Evolutionary conservation across 2,888 invertebrate genomes (phyloP).

Genomic region (Callosobruchus maculatus): DNA sequence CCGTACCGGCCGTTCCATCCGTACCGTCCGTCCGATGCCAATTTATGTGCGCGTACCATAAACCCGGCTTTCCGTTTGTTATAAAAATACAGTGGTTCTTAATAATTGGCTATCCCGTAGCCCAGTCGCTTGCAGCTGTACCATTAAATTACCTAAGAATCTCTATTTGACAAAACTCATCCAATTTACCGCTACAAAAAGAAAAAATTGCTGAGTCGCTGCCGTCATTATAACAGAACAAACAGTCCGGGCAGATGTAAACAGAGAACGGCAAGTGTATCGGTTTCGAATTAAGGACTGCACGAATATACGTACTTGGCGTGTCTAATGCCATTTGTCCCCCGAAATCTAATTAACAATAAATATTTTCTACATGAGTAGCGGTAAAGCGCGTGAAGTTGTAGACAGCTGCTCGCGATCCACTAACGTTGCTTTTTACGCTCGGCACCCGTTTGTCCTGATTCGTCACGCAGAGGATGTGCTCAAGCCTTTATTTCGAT

Average conservation of each 20-base stretch:
- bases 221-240: not conserved
- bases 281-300: not conserved
- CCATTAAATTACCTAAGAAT: not conserved
- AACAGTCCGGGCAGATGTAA: not conserved
- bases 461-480: not conserved
- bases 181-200: not conserved
- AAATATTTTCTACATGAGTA: slow-evolving; percentile 31
- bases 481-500: not conserved
- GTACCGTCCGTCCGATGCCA: too few relatives aligned
- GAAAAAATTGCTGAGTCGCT: not conserved
- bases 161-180: not conserved
- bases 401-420: slow-evolving; percentile 28
- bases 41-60: too few relatives aligned
- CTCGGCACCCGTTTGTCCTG: not conserved
- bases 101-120: not conserved
- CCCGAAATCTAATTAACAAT: slow-evolving; percentile 26
- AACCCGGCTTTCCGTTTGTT: too few relatives aligned
- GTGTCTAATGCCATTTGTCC: slow-evolving; percentile 14
- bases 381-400: slow-evolving; percentile 27
- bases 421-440: slow-evolving; percentile 5
- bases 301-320: not conserved
- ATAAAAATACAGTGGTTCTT: not conserved
- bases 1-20: too few relatives aligned
- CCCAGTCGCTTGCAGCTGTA: not conserved
- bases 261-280: not conserved